These are phyloP conservation scores for Beris morrisii DNA, from an alignment of 2,888 invertebrate genomes.

Conservation along the genomic window DNA sequence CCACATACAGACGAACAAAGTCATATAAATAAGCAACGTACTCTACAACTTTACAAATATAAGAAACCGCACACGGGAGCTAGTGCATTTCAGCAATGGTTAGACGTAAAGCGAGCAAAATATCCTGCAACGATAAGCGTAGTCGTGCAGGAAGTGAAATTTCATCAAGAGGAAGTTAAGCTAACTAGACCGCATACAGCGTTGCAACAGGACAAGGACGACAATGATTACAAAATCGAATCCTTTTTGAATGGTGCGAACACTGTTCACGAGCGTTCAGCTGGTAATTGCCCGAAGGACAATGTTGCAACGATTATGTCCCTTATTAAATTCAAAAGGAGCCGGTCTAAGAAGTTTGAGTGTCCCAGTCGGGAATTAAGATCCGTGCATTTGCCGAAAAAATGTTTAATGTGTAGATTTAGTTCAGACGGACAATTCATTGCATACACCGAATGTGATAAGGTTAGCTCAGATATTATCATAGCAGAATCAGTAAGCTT, in stretches of 20 bases:
- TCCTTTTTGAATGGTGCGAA: neutral
- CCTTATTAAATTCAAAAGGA: slow-evolving; percentile 9
- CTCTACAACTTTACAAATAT: slow-evolving; percentile 32
- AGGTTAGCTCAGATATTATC: slow-evolving; percentile 13
- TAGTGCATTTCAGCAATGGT: slow-evolving; percentile 22
- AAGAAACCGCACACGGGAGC: slow-evolving; percentile 13
- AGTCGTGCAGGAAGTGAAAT: slow-evolving; percentile 16
- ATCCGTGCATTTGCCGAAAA: slow-evolving; percentile 7
- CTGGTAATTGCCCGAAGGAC: neutral
- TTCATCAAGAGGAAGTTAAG: slow-evolving; percentile 23
- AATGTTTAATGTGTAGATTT: slow-evolving; percentile 27
- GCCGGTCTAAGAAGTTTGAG: slow-evolving; percentile 5
- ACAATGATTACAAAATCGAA: neutral
- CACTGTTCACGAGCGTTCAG: neutral
- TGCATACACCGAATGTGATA: slow-evolving; percentile 14
- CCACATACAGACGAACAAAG: neutral
- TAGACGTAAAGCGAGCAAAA: slow-evolving; percentile 14
- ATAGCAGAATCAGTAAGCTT: slow-evolving; percentile 16
- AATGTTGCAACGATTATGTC: slow-evolving; percentile 10
- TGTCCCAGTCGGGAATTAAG: slow-evolving; percentile 19
- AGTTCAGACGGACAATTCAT: slow-evolving; percentile 19
- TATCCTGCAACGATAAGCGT: slow-evolving; percentile 32
- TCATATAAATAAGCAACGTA: slow-evolving; percentile 20
- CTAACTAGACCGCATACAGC: slow-evolving; percentile 30
- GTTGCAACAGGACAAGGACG: slow-evolving; percentile 27